Percentiles rank a stretch among this genome's conserved stretches.
phyloP scores from a whole-genome alignment of 1,140 invertebrate species.

The Lineus longissimus region DNA sequence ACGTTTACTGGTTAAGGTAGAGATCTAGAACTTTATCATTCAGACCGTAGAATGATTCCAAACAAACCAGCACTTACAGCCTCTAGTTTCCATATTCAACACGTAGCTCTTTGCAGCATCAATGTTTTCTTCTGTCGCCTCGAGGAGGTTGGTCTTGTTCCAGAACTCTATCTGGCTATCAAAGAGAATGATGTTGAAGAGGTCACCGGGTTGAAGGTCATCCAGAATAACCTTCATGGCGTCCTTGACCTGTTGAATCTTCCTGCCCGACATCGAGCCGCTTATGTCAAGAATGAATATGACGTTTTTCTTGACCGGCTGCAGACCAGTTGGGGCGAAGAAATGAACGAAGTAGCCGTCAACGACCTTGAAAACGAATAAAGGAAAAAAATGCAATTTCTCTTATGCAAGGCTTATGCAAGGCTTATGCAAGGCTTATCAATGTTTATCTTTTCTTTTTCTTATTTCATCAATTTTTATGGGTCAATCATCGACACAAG shows the following conservation, averaged over 20 bases:
- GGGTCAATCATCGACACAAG: no score
- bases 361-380: conserved; percentile 57
- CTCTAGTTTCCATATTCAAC: conserved; percentile 15
- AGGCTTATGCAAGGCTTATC: no score
- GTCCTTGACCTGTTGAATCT: conserved; percentile 63
- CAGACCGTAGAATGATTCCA: no score
- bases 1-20: no score
- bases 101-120: conserved; percentile 23
- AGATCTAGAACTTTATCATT: no score
- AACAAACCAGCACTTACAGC: conserved; percentile 28
- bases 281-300: conserved; percentile 70
- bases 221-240: conserved; percentile 66
- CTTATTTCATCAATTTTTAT: no score
- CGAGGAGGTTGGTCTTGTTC: conserved; percentile 18
- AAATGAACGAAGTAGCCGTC: conserved; percentile 77
- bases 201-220: conserved; percentile 62
- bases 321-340: conserved; percentile 62
- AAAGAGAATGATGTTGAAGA: conserved; percentile 67
- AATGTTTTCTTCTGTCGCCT: conserved; percentile 16
- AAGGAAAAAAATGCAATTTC: not conserved
- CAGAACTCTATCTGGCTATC: conserved; percentile 44
- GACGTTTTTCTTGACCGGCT: conserved; percentile 63
- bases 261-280: conserved; percentile 66
- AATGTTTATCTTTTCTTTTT: no score
- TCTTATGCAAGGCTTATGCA: no score